A percentile compares a stretch with the other conserved stretches of the same genome.
phyloP scores from a whole-genome alignment of 2,888 invertebrate species.

The Caenorhabditis auriculariae region DNA sequence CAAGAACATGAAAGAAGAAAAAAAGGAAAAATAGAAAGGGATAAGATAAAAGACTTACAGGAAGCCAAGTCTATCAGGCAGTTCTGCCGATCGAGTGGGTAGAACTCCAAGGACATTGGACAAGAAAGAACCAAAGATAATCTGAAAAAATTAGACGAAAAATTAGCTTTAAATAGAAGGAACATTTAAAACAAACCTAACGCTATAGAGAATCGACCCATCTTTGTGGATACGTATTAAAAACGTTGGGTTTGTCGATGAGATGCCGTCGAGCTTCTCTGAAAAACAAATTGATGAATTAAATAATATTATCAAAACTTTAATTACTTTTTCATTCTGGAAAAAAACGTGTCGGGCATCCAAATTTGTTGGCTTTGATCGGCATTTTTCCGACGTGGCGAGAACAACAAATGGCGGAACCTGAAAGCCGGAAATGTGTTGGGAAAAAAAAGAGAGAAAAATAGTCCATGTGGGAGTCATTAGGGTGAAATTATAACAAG shows the following conservation, averaged over 20 bases:
- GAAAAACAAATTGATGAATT: conserved; percentile 4
- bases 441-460: neutral
- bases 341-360: conserved; percentile 60
- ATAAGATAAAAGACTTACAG: conserved; percentile 65
- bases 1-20: neutral
- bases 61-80: conserved; percentile 94
- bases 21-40: neutral
- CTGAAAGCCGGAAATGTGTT: too few relatives aligned
- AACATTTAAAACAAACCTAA: conserved; percentile 20
- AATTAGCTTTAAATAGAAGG: neutral
- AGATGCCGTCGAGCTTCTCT: conserved; percentile 76
- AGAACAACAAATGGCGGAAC: conserved; percentile 58
- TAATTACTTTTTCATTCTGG: conserved; percentile 77
- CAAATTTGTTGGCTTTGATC: conserved; percentile 62
- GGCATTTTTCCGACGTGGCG: conserved; percentile 57
- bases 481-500: too few relatives aligned
- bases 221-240: conserved; percentile 83
- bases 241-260: conserved; percentile 73
- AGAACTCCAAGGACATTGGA: conserved; percentile 94
- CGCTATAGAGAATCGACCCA: conserved; percentile 48
- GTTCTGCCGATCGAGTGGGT: conserved; percentile 91
- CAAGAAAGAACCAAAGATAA: conserved; percentile 92
- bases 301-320: neutral
- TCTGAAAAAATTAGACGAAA: conserved; percentile 68
- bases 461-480: too few relatives aligned